Conservation (phyloP, 1,140 invertebrate species). For the Sycophaga agraensis region DNA sequence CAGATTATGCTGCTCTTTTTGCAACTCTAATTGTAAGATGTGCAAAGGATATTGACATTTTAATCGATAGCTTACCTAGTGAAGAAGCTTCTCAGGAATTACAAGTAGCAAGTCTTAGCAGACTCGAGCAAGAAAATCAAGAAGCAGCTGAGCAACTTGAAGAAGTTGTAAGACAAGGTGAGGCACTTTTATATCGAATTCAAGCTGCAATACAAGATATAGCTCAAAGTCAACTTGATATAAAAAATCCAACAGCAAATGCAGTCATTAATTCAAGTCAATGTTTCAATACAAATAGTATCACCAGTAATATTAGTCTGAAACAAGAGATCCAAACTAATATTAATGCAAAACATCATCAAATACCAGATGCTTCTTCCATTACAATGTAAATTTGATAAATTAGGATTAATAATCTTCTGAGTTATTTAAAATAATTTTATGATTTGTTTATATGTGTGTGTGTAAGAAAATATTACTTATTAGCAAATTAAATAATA, state of each 20-base stretch:
- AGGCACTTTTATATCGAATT: constrained; percentile 84
- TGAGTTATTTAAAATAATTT: too few species aligned
- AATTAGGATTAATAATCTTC: constrained; percentile 2
- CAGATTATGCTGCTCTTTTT: constrained; percentile 75
- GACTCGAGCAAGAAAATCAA: constrained; percentile 89
- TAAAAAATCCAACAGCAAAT: constrained; percentile 60
- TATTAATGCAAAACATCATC: constrained; percentile 36
- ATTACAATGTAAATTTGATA: constrained; percentile 34
- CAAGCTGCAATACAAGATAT: constrained; percentile 91
- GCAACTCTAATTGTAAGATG: constrained; percentile 78
- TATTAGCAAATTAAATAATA: too few species aligned
- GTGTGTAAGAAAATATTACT: too few species aligned
- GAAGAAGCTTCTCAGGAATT: constrained; percentile 93
- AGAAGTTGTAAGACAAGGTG: constrained; percentile 82
- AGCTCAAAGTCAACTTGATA: constrained; percentile 86
- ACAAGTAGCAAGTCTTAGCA: constrained; percentile 84
- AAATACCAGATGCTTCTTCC: constrained; percentile 35
- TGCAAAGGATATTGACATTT: constrained; percentile 95
- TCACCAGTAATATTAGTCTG: constrained; percentile 19
- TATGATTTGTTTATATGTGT: too few species aligned
- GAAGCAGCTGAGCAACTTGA: constrained; percentile 85
- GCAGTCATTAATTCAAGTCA: constrained; percentile 44
- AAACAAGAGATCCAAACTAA: constrained; percentile 38
- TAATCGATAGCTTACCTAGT: constrained; percentile 95
- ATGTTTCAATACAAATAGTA: constrained; percentile 31